Evolutionary conservation across 2,888 invertebrate species (phyloP).

Genomic region (Prosapia bicincta): DNA sequence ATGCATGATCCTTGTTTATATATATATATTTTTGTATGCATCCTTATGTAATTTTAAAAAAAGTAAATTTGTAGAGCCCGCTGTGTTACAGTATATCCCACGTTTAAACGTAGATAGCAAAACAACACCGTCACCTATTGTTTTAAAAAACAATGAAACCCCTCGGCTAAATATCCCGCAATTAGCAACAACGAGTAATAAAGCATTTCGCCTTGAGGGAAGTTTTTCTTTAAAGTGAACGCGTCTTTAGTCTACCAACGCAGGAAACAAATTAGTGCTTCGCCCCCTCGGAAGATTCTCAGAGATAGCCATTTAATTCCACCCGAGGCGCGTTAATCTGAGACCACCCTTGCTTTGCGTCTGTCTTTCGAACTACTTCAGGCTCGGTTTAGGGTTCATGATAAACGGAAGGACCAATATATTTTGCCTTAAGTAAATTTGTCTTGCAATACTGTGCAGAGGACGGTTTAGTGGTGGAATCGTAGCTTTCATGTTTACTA

Average conservation of each 20-base stretch:
- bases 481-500: no score
- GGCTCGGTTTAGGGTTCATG: neutral
- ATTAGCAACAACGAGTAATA: neutral
- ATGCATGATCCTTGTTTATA: no score
- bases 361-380: neutral
- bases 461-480: no score
- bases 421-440: neutral
- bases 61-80: no score
- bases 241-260: neutral
- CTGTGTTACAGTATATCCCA: no score
- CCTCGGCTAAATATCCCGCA: neutral
- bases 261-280: neutral
- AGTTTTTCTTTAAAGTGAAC: neutral
- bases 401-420: neutral
- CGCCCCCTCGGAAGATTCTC: neutral
- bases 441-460: no score
- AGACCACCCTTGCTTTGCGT: neutral
- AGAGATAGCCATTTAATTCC: neutral
- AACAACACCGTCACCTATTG: no score
- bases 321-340: neutral
- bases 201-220: neutral
- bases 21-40: no score
- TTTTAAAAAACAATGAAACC: no score
- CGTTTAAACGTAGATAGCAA: no score
- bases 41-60: no score